Percentiles rank a stretch among this genome's conserved stretches.
These are phyloP conservation scores for Jordanella pulchra DNA, from an alignment of 2,797 vertebrate genomes.

Conservation along the genomic window DNA sequence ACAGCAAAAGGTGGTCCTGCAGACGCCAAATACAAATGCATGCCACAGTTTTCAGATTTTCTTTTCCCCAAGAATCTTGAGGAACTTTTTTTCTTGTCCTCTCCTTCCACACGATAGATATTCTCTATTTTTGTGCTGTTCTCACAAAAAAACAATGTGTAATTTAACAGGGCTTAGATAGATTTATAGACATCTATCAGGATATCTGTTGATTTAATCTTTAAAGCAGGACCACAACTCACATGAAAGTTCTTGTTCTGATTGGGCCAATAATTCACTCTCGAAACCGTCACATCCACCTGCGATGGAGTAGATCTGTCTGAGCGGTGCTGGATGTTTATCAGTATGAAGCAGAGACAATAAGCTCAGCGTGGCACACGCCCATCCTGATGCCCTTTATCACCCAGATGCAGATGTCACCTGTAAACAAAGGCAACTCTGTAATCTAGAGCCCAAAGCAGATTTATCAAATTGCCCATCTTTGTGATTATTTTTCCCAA, in stretches of 20 bases:
- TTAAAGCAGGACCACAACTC: conserved; percentile 28
- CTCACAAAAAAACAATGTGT: too few relatives aligned
- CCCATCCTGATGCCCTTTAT: conserved; percentile 60
- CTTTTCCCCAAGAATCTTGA: neutral
- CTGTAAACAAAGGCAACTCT: conserved; percentile 55
- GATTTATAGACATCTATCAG: too few relatives aligned
- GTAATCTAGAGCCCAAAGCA: conserved; percentile 52
- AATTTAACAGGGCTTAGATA: neutral
- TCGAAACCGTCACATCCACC: conserved; percentile 46
- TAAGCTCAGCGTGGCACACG: conserved; percentile 49
- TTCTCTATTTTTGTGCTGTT: neutral
- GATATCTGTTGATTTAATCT: conserved; percentile 4
- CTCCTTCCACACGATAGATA: neutral
- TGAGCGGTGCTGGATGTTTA: conserved; percentile 52
- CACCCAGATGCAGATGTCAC: conserved; percentile 63
- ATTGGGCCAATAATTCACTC: conserved; percentile 40
- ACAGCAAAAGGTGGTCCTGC: too few relatives aligned
- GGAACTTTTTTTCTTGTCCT: neutral
- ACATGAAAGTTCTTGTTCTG: conserved; percentile 46
- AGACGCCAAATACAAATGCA: too few relatives aligned
- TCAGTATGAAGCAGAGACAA: conserved; percentile 52
- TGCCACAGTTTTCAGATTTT: neutral
- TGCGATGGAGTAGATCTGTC: conserved; percentile 64
- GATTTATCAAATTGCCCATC: conserved; percentile 53
- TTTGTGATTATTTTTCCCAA: conserved; percentile 43